phyloP scores from a whole-genome alignment of 1,140 invertebrate genomes.

The Drosophila ohnishii region DNA sequence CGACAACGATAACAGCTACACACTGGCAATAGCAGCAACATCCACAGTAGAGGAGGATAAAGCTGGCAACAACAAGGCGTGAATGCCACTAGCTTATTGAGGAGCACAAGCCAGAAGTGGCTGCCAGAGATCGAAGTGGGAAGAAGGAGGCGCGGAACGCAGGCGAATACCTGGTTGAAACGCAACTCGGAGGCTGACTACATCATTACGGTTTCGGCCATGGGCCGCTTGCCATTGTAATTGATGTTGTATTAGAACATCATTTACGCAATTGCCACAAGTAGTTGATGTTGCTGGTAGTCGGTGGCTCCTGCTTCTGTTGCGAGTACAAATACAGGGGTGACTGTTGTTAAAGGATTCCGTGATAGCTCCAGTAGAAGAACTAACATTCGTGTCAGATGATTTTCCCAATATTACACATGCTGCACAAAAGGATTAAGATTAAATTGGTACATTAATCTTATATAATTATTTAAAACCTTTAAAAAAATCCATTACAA shows the following conservation, averaged over 20 bases:
- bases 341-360: neutral
- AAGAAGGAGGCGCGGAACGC: neutral
- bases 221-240: constrained; percentile 79
- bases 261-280: constrained; percentile 78
- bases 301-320: constrained; percentile 27
- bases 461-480: too few species aligned
- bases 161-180: constrained; percentile 19
- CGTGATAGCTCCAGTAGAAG: neutral
- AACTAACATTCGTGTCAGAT: neutral
- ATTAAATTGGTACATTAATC: neutral
- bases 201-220: constrained; percentile 73
- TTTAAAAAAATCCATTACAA: neutral
- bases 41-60: neutral
- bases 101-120: constrained; percentile 33
- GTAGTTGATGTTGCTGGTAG: constrained; percentile 32
- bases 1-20: constrained; percentile 74
- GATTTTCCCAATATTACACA: constrained; percentile 1
- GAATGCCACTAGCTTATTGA: constrained; percentile 71
- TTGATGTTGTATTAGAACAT: constrained; percentile 81
- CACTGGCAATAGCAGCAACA: constrained; percentile 14
- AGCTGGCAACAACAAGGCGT: constrained; percentile 72
- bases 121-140: neutral
- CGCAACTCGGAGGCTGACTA: constrained; percentile 67
- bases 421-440: too few species aligned
- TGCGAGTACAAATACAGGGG: neutral